phyloP scores from a whole-genome alignment of 2,113 vertebrate genomes.

The Telmatochromis bifrenatus region DNA sequence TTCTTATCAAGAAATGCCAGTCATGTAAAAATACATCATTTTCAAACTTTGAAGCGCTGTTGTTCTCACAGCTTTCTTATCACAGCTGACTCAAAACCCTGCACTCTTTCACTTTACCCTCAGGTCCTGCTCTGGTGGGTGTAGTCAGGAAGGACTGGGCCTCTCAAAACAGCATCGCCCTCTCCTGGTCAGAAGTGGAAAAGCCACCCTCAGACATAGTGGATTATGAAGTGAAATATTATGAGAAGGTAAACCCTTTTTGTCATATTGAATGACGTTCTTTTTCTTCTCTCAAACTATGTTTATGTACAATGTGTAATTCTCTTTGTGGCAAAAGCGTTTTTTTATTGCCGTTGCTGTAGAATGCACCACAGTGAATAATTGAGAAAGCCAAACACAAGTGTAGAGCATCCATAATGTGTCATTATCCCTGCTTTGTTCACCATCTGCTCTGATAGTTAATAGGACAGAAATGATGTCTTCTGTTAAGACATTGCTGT shows the following conservation, averaged over 20 bases:
- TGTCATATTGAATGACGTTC: background rate
- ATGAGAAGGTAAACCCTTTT: conserved; percentile 82
- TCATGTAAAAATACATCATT: background rate
- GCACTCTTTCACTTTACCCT: background rate
- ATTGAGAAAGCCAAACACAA: background rate
- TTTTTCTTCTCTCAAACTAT: background rate
- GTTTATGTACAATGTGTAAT: background rate
- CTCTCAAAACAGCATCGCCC: conserved; percentile 92
- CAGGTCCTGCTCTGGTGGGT: conserved; percentile 91
- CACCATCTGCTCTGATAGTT: conserved; percentile 1
- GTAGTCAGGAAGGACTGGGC: conserved; percentile 93
- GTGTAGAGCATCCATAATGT: background rate
- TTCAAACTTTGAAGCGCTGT: background rate
- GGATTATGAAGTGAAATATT: conserved; percentile 99
- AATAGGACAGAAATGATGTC: background rate
- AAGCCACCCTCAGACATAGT: conserved; percentile 82
- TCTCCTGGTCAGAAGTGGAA: conserved; percentile 95
- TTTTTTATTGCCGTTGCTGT: background rate
- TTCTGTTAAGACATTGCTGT: background rate
- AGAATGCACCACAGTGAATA: background rate
- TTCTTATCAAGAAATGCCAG: background rate
- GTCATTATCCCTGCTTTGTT: background rate
- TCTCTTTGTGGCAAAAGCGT: background rate
- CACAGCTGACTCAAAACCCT: background rate
- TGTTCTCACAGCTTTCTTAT: background rate